Base-by-base conservation (phyloP, 2,888 invertebrate genomes). In the Drosophila yooni region DNA sequence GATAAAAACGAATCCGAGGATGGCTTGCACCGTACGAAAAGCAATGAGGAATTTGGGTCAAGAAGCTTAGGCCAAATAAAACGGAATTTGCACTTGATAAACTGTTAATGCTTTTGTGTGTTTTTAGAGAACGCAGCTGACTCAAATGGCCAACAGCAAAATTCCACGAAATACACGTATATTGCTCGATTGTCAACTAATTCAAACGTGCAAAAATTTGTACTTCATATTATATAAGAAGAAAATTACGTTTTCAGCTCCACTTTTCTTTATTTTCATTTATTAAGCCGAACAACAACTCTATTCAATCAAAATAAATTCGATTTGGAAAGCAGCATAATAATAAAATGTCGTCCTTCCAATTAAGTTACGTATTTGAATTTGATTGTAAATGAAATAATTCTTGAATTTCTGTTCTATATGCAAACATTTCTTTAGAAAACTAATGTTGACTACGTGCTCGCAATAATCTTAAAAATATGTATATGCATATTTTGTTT, bases 1-100 rank as follows among this genome's bases (percentile, higher is more conserved):
- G 29, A 33, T 25, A 25, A 25, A 25, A 69, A 36, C 65, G 29
- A 15, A 40, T 48, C 15, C 53, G n/a, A 57, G 31, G 25, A 11
- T 53, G 57, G 50, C 40, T 33, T 75, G 63, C 80, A 77, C 80
- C 25, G 78, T 52, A 80, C 63, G 66, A 78, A 76, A 80, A 67
- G 52, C 76, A 36, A 40, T 36, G 43, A 36, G 36, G 65, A 63
- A 79, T 70, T 70, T 70, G 53, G 75, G 76, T 68, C 79, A 74
- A 79, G 58, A 43, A 52, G 67, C 73, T 78, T 72, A 57, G 63
- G 52, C 50, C 27, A 34, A 56, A 40, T 27, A 27, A 38, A 56
- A 34, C 34, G 52, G 74, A 54, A 74, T 73, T 73, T 74, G 18
- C 59, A 48, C n/a, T 60, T 56, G 66, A 58, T 53, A 72, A 71